Base-by-base conservation (phyloP, 2,888 invertebrate genomes). In the Fabriciana adippe region DNA sequence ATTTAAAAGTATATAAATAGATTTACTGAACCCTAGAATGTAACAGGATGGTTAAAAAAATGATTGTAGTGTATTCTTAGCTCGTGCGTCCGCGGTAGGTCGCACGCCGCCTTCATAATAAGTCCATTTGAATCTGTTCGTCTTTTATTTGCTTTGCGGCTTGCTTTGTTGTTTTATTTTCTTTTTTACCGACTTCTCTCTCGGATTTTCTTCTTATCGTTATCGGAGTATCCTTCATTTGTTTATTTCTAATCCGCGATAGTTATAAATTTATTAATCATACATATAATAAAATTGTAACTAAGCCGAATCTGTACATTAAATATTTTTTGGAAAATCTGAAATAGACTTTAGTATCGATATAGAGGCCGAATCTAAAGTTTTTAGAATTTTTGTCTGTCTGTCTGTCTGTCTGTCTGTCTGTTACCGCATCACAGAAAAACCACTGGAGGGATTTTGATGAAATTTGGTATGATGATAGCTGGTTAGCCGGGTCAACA, bases 91-190 rank as follows among this genome's bases (percentile, higher is more conserved):
- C 66, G 71, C 71, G 71, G 71, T 72, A 72, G 69, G 71, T 72
- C 71, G 71, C 51, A 55, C 67, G 69, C 79, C 76, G 78, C 78
- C 82, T 80, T 82, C 78, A 81, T 86, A 85, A 84, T 84, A 88
- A 86, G 84, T 82, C 83, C 85, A 84, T 86, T 86, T 83, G 82
- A 84, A 87, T 84, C 85, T 84, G 84, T 84, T 81, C 77, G 72
- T 71, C 66, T 67, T 69, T 69, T 71, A 71, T 71, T 71, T 71
- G 66, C 53, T 69, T 53, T 54, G 67, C 59, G 63, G 55, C 67
- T 31, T 57, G 45, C 16, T 60, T 60, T 64, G 64, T 70, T 67
- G 55, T 68, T 55, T 65, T 18, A 14, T 59, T 65, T 69, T 64
- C 50, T 61, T 69, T 66, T 63, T 41, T 63, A 56, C 47, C 21